These are phyloP conservation scores for Tridacna crocea DNA, from an alignment of 2,888 invertebrate genomes.

Conservation along the genomic window DNA sequence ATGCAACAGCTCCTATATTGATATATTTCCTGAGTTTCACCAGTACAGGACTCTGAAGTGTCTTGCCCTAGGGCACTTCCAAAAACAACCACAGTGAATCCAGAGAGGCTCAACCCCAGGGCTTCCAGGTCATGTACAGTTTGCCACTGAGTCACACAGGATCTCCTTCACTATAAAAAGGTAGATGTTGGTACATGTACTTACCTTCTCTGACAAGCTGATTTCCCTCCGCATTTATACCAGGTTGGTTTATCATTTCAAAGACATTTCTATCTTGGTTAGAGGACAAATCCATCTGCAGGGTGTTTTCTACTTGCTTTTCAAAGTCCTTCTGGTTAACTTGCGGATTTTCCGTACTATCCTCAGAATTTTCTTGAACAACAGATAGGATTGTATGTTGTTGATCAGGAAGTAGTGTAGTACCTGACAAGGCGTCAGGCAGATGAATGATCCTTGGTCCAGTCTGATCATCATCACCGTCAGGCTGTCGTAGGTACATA, in stretches of 20 bases:
- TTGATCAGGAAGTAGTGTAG: background rate
- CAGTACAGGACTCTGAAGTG: too few relatives aligned
- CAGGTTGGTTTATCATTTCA: conserved; percentile 37
- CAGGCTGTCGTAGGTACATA: conserved; percentile 33
- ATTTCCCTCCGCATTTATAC: background rate
- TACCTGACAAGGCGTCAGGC: background rate
- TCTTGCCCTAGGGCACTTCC: too few relatives aligned
- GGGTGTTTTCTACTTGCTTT: conserved; percentile 5
- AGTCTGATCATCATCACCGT: conserved; percentile 3
- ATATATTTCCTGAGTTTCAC: too few relatives aligned
- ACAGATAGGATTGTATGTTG: background rate
- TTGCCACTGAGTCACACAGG: too few relatives aligned
- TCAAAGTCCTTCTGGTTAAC: conserved; percentile 19
- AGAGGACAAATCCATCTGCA: conserved; percentile 35
- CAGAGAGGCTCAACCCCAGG: too few relatives aligned
- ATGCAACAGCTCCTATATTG: too few relatives aligned
- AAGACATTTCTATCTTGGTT: conserved; percentile 43
- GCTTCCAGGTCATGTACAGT: too few relatives aligned
- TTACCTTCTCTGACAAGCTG: background rate
- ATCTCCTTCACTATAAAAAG: too few relatives aligned
- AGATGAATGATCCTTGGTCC: background rate
- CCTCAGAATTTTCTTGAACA: background rate
- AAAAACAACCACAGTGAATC: too few relatives aligned
- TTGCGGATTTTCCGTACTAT: background rate
- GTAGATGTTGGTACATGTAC: too few relatives aligned